phyloP scores from a whole-genome alignment of 2,113 vertebrate species.

The Pica pica region DNA sequence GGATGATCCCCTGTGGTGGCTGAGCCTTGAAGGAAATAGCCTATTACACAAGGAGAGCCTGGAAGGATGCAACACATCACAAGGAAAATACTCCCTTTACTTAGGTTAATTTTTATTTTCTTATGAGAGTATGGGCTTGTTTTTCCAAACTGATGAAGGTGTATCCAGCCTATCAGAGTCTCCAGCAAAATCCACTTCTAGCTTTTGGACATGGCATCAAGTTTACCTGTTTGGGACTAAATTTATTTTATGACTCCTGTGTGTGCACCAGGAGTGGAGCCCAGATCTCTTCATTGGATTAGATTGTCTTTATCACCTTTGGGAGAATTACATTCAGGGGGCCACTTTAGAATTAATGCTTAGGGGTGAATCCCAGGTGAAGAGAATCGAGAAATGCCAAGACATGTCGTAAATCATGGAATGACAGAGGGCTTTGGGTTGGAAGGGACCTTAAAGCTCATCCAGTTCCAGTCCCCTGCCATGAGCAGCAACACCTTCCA shows the following conservation, averaged over 20 bases:
- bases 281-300: background rate
- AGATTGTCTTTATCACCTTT: background rate
- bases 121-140: background rate
- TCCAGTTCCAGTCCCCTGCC: background rate
- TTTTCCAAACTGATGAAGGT: background rate
- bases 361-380: background rate
- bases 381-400: background rate
- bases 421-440: background rate
- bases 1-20: background rate
- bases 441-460: background rate
- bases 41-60: background rate
- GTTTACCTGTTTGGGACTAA: background rate
- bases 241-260: background rate
- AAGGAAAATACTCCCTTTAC: background rate
- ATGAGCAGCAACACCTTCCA: background rate
- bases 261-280: background rate
- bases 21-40: background rate
- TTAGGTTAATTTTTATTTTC: background rate
- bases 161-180: background rate
- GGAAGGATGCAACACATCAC: background rate
- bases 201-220: fast-evolving
- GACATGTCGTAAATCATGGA: background rate
- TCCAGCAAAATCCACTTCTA: background rate
- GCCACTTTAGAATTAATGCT: background rate
- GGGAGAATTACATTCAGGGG: background rate